phyloP scores from a whole-genome alignment of 2,888 invertebrate genomes.

The Drosophila meridiana region DNA sequence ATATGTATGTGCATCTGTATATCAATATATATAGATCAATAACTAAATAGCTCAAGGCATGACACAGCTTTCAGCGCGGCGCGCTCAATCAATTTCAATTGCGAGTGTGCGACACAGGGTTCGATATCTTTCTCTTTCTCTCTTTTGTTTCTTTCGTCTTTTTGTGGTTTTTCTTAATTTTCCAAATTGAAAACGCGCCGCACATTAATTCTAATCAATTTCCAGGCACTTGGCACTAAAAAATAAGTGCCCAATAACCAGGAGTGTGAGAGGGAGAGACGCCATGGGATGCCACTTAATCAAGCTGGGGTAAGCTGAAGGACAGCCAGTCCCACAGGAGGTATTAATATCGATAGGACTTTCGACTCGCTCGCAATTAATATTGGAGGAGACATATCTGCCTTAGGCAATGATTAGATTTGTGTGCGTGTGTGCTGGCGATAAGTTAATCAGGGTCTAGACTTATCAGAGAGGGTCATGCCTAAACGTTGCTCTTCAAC shows the following conservation, averaged over 20 bases:
- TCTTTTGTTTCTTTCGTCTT: neutral
- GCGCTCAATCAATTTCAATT: constrained; percentile 57
- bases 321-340: constrained; percentile 36
- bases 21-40: constrained; percentile 3
- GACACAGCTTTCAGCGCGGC: constrained; percentile 44
- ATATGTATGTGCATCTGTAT: constrained; percentile 32
- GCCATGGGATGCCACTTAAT: constrained; percentile 67
- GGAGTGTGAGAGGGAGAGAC: neutral
- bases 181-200: constrained; percentile 64
- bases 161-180: constrained; percentile 42
- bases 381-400: constrained; percentile 25
- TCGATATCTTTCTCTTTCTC: constrained; percentile 4
- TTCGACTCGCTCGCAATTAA: constrained; percentile 51
- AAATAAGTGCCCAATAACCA: constrained; percentile 49
- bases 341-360: constrained; percentile 35
- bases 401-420: constrained; percentile 58
- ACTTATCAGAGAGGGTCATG: constrained; percentile 55
- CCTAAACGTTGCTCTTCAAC: constrained; percentile 20
- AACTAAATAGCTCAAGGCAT: constrained; percentile 17
- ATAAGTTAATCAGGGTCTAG: constrained; percentile 52
- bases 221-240: constrained; percentile 61
- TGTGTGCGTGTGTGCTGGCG: constrained; percentile 10
- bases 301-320: constrained; percentile 32
- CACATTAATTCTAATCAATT: constrained; percentile 79
- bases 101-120: constrained; percentile 12